Conservation (phyloP, 2,888 invertebrate genomes). For the Sturmia bella region DNA sequence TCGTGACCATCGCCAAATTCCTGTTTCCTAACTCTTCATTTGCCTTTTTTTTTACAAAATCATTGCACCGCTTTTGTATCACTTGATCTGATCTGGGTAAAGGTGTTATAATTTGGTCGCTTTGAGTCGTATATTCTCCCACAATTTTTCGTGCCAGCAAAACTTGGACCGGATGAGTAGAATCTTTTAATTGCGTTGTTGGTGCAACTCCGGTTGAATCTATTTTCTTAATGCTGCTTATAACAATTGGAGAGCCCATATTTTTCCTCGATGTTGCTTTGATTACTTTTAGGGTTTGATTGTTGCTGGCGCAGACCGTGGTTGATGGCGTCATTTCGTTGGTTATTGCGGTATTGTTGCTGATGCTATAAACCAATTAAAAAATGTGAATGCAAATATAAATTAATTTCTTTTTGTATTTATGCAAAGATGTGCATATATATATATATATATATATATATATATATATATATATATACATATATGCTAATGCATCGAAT, state of each 20-base stretch:
- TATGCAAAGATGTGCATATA: too few relatives aligned
- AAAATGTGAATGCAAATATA: slow-evolving; percentile 7
- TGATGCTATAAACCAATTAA: slow-evolving; percentile 38
- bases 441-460: too few relatives aligned
- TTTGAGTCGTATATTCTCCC: slow-evolving; percentile 68
- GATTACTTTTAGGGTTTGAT: slow-evolving; percentile 61
- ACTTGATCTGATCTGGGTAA: slow-evolving; percentile 41
- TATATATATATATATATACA: background rate
- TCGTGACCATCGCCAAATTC: slow-evolving; percentile 69
- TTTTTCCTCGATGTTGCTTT: slow-evolving; percentile 54
- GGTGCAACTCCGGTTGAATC: slow-evolving; percentile 44
- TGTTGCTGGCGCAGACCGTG: slow-evolving; percentile 55
- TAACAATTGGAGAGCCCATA: slow-evolving; percentile 64
- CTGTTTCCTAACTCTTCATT: slow-evolving; percentile 36
- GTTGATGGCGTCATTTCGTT: slow-evolving; percentile 48
- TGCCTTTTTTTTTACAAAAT: slow-evolving; percentile 28
- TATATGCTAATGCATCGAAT: background rate
- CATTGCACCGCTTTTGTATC: slow-evolving; percentile 34
- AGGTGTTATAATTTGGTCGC: slow-evolving; percentile 55
- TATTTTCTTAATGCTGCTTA: slow-evolving; percentile 67
- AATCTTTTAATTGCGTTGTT: slow-evolving; percentile 55
- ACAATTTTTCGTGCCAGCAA: slow-evolving; percentile 64
- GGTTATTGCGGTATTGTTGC: slow-evolving; percentile 59
- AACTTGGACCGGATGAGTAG: slow-evolving; percentile 62
- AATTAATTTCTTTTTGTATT: background rate